Base-by-base conservation (phyloP, 2,797 vertebrate species). In the Gila robusta region DNA sequence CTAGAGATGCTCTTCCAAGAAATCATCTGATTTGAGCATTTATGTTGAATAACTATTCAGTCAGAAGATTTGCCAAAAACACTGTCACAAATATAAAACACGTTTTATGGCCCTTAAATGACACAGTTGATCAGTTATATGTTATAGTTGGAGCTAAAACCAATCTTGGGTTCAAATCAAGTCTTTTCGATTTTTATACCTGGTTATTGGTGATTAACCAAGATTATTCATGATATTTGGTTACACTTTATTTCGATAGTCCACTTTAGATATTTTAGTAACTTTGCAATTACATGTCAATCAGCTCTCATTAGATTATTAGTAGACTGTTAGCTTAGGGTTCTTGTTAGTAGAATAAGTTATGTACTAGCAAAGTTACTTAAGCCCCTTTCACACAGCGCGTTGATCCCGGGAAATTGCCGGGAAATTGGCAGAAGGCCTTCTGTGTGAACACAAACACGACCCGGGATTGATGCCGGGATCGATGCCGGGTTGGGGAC, bases 11-110 rank as follows among this genome's bases (percentile, higher is more conserved):
- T n/a, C 86, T 87, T 84, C 39, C 74, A 80, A 83, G 74, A 67
- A 78, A 67, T 47, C 82, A 73, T 81, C 72, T 80, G 64, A 88
- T 80, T 54, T 77, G 79, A 81, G 47, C 62, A n/a, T 66, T 64
- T 82, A 87, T 83, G 69, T 83, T 85, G 83, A 77, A 83, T 71
- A 41, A 44, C 28, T 76, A 26, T 84, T 66, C 37, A 84, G 64
- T 64, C 49, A 83, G 80, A 56, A 71, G 56, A 71, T 35, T 10
- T 89, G 35, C 74, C 89, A 90, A 74, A 76, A n/a, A 35, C 28
- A 37, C 52, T n/a, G 3, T 26, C 14, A 59, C 47, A 67, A 66
- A 77, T 26, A 28, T 74, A 69, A 54, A 26, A 37, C 82, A 54
- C 4, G 19, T 39, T 69, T 28, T 39, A 21, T 7, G 16, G 72